Evolutionary conservation across 2,113 vertebrate species (phyloP), one percentile per base, ranked within the genome.

Genomic region (Periophthalmodon schlosseri): DNA sequence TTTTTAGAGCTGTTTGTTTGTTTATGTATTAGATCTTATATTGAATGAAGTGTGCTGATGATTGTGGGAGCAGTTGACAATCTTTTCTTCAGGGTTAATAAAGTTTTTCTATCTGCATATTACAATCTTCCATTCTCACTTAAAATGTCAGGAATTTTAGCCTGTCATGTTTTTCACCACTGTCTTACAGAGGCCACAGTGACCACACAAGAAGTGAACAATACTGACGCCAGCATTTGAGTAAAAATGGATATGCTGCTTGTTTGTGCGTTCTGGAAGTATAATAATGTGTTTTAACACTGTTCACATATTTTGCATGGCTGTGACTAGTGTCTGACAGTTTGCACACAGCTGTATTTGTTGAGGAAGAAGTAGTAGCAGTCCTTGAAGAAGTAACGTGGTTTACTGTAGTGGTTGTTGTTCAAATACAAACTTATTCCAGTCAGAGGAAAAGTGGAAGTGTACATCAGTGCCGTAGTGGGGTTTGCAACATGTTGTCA

Each of bases 401-500:
- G 39, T 10, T 9, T 44, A 44, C 9, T 44, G 39, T 11, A 9
- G 9, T 44, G 39, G 39, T 44, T 5, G 8, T 44, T 44, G 39
- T 44, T 44, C 12, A 63, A 58, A 77, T 65, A 52, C 28, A 28
- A 28, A 28, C 20, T 1, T n/a, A 21, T 49, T 23, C 6, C 20
- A 16, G 71, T 52, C 54, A 28, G 28, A 28, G 28, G 28, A 28
- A 28, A 28, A 28, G 28, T 28, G 21, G 82, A 86, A 75, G 28
- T 28, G 71, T 72, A 76, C 83, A 87, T 87, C 83, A 79, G 79
- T 58, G 69, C 85, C 47, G 28, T 67, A 79, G 81, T 79, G 81
- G 11, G 63, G 73, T 87, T 76, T 76, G 83, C 49, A 8, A 84
- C 78, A 56, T 67, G 84, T 77, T 87, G 88, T 78, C 79, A 36